These are phyloP conservation scores for Coluber constrictor DNA, from an alignment of 2,797 vertebrate genomes.

Conservation along the genomic window DNA sequence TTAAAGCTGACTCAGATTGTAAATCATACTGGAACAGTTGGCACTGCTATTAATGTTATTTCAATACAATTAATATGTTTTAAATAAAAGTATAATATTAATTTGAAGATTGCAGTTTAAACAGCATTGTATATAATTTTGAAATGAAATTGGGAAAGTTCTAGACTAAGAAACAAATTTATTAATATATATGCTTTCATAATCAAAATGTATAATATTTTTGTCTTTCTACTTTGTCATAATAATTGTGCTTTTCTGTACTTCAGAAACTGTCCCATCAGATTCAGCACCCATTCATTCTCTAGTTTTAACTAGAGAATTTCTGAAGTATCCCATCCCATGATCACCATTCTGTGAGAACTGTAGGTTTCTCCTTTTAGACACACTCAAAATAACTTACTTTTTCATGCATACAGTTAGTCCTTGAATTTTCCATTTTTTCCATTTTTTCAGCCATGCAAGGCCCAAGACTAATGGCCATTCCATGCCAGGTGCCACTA, in stretches of 20 bases:
- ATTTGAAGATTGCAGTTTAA: conserved; percentile 60
- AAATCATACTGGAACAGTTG: conserved; percentile 68
- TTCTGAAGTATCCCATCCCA: background rate
- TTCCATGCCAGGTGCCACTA: no score
- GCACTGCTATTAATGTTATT: conserved; percentile 59
- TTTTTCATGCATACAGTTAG: background rate
- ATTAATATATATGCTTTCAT: conserved; percentile 65
- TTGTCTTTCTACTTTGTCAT: background rate
- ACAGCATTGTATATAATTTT: conserved; percentile 54
- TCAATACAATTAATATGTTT: conserved; percentile 67
- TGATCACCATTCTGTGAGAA: background rate
- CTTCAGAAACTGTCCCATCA: conserved; percentile 61
- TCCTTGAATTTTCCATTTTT: background rate
- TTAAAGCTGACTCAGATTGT: conserved; percentile 65
- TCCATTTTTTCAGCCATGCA: no score
- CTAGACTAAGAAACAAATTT: conserved; percentile 62
- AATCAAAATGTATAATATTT: conserved; percentile 60
- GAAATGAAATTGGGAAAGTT: conserved; percentile 70
- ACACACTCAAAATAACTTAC: background rate
- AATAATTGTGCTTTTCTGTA: conserved; percentile 61
- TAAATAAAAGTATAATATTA: conserved; percentile 67
- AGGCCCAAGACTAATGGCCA: no score
- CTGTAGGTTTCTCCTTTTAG: background rate
- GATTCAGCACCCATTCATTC: background rate
- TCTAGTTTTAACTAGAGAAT: background rate